Evolutionary conservation across 2,888 invertebrate genomes (phyloP).

Genomic region (Xestia ashworthii): DNA sequence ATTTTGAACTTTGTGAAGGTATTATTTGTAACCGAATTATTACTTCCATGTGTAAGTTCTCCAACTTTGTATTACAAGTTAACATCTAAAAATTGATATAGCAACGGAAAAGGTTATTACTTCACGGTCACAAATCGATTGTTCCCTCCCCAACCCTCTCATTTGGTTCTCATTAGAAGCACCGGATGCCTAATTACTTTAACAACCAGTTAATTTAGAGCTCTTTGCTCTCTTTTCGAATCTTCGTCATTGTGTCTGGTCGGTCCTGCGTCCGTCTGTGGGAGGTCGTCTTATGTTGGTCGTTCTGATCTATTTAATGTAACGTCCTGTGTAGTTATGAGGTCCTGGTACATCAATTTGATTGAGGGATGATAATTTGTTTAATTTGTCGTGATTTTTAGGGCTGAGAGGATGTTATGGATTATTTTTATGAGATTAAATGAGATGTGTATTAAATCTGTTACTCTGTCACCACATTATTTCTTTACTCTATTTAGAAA

Average conservation of each 20-base stretch:
- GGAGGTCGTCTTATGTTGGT: slow-evolving; percentile 69
- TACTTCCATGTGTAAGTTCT: neutral
- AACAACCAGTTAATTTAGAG: slow-evolving; percentile 82
- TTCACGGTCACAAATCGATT: slow-evolving; percentile 89
- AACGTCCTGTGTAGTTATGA: slow-evolving; percentile 74
- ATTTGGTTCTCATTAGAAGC: slow-evolving; percentile 88
- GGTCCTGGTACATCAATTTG: slow-evolving; percentile 72
- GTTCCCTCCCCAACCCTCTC: slow-evolving; percentile 82
- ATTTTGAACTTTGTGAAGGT: neutral
- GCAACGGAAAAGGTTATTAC: slow-evolving; percentile 84
- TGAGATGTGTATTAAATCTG: slow-evolving; percentile 3
- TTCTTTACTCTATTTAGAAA: neutral
- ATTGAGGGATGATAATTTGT: slow-evolving; percentile 76
- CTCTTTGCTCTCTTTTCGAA: slow-evolving; percentile 76
- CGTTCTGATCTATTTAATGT: slow-evolving; percentile 77
- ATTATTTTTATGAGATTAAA: slow-evolving; percentile 58
- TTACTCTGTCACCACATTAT: slow-evolving; percentile 7
- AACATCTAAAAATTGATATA: slow-evolving; percentile 67
- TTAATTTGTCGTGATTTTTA: slow-evolving; percentile 70
- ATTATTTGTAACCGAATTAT: slow-evolving; percentile 7
- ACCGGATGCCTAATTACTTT: slow-evolving; percentile 87
- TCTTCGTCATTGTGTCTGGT: slow-evolving; percentile 59
- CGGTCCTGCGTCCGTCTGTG: slow-evolving; percentile 37
- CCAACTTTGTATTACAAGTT: slow-evolving; percentile 51
- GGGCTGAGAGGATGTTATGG: slow-evolving; percentile 73